These are phyloP conservation scores for Scleropages formosus DNA, from an alignment of 2,797 vertebrate species.

Conservation along the genomic window DNA sequence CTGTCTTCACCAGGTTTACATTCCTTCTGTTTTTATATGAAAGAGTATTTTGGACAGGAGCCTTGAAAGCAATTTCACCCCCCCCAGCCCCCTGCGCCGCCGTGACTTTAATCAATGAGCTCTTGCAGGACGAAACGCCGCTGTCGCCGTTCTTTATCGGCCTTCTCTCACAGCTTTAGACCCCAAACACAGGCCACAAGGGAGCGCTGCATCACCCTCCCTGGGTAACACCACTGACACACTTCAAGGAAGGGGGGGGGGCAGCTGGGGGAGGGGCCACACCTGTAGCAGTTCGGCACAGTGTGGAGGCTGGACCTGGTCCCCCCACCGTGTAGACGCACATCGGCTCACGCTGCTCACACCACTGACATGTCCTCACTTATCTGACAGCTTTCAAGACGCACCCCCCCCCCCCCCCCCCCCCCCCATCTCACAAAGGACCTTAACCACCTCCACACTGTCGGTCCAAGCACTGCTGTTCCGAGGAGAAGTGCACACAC, in stretches of 20 bases:
- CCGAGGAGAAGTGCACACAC: not conserved
- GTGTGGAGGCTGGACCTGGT: no score
- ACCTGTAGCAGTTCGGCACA: no score
- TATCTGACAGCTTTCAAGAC: no score
- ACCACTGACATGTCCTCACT: not conserved
- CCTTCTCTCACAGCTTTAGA: not conserved
- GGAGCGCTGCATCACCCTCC: no score
- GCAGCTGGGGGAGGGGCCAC: no score
- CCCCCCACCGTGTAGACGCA: no score
- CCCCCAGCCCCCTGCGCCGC: not conserved
- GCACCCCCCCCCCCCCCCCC: not conserved
- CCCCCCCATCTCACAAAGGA: not conserved
- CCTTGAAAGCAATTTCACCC: not conserved
- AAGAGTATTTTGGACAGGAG: no score
- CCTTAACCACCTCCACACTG: not conserved
- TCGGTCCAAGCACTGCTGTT: no score
- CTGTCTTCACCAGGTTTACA: not conserved
- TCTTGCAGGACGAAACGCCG: not conserved
- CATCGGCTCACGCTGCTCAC: no score
- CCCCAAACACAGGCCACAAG: not conserved
- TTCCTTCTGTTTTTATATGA: not conserved
- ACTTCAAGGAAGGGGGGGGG: no score
- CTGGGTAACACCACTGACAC: no score
- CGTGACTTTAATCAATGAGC: not conserved
- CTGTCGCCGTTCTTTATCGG: constrained; percentile 8